Base-by-base conservation (phyloP, 2,888 invertebrate species). In the Meganola albula region DNA sequence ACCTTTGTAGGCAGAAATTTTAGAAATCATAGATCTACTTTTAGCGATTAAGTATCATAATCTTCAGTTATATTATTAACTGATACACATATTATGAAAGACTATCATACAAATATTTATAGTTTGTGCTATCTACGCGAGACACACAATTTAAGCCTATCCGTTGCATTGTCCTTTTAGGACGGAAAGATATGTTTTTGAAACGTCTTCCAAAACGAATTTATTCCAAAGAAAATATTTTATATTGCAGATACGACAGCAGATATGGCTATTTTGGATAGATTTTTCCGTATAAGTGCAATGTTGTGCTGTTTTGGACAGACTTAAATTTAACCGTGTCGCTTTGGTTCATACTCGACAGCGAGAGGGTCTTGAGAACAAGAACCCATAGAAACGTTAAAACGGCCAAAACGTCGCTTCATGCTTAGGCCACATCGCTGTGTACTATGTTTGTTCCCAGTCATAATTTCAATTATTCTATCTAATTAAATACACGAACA, bases 361-460 rank as follows among this genome's bases (percentile, higher is more conserved):
- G 10, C 22, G 10, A 10, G 8, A 2, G n/a, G 2, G 12, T 23
- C 4, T 23, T 23, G 23, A 23, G n/a, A n/a, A n/a, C n/a, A n/a
- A n/a, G n/a, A n/a, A n/a, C 33, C 40, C 43, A 37, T 39, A 47
- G 44, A 59, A 56, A 53, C 57, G 44, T 50, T 43, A 50, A 54
- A 59, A n/a, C n/a, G n/a, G n/a, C n/a, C n/a, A n/a, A 59, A 59
- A 59, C 63, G 57, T 44, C 58, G 53, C 54, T 52, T 58, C 58
- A 63, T 58, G 64, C 58, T 60, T 82, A 83, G 82, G 82, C 83
- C 83, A 64, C 66, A 67, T 62, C 67, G 65, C 64, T 69, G 65
- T 61, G 61, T 68, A 70, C 69, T 74, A 75, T 67, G 66, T 65
- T 83, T 83, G 82, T 66, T 84, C 84, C 83, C 84, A 78, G 73